Conservation (phyloP, 2,113 vertebrate species). For the Tauraco erythrolophus region DNA sequence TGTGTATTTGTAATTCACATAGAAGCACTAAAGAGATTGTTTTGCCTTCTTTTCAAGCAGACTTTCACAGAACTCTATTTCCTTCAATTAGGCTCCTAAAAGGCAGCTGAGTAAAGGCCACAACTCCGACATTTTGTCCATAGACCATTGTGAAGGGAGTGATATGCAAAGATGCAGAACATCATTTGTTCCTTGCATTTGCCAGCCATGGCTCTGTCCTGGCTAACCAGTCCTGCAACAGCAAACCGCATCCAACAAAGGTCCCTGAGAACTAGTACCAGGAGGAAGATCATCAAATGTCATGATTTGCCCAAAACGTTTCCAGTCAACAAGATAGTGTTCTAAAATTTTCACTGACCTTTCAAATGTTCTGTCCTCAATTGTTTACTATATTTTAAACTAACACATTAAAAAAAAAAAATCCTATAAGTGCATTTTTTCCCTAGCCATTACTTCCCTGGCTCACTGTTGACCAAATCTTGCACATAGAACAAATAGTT, state of each 20-base stretch:
- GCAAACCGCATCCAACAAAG: rapidly evolving
- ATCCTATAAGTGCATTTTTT: not conserved
- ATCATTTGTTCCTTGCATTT: not conserved
- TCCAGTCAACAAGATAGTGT: not conserved
- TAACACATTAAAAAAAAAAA: not conserved
- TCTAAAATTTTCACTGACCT: not conserved
- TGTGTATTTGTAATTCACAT: not conserved
- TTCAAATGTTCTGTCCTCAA: not conserved
- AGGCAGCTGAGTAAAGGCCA: not conserved
- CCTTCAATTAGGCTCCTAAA: not conserved
- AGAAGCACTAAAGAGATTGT: not conserved
- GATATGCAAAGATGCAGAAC: not conserved
- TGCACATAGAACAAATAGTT: not conserved
- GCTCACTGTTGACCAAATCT: not conserved
- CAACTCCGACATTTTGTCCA: no score
- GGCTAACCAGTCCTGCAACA: not conserved
- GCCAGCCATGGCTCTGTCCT: not conserved
- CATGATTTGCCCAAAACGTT: not conserved
- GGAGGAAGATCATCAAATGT: not conserved
- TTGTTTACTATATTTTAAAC: not conserved
- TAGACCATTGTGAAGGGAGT: not conserved
- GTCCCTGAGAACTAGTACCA: not conserved
- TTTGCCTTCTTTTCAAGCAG: not conserved
- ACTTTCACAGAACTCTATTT: not conserved
- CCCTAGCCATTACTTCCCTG: not conserved